Evolutionary conservation across 2,797 vertebrate genomes (phyloP).

Genomic region (Aselliscus stoliczkanus): DNA sequence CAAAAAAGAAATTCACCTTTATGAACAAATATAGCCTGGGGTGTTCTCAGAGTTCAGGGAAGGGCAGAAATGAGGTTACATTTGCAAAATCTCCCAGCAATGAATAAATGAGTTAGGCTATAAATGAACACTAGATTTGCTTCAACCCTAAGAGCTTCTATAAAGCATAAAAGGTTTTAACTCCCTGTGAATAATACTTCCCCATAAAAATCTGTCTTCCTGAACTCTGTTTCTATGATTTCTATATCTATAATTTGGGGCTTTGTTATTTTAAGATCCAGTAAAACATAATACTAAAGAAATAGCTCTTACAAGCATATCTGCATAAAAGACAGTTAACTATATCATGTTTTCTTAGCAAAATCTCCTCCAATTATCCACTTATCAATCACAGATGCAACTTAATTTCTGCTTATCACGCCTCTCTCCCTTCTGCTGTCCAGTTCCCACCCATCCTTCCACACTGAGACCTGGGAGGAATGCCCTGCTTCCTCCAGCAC

Average conservation of each 20-base stretch:
- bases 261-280: slow-evolving; percentile 63
- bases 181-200: slow-evolving; percentile 57
- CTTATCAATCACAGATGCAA: slow-evolving; percentile 13
- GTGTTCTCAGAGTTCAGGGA: slow-evolving; percentile 46
- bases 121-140: slow-evolving; percentile 61
- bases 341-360: slow-evolving; percentile 2
- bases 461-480: background rate
- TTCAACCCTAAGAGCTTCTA: slow-evolving; percentile 43
- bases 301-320: slow-evolving; percentile 31
- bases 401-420: background rate
- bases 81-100: slow-evolving; percentile 54
- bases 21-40: slow-evolving; percentile 47
- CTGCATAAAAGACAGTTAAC: slow-evolving; percentile 9
- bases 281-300: slow-evolving; percentile 54
- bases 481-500: background rate
- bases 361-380: background rate
- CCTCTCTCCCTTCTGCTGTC: background rate
- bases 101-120: slow-evolving; percentile 58
- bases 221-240: slow-evolving; percentile 59
- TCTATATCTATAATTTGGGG: slow-evolving; percentile 52
- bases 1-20: slow-evolving; percentile 67
- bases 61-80: slow-evolving; percentile 60
- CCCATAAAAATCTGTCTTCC: slow-evolving; percentile 56
- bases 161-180: slow-evolving; percentile 68
- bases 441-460: background rate